Evolutionary conservation across 2,113 vertebrate species (phyloP).

Genomic region (Acinonyx jubatus): DNA sequence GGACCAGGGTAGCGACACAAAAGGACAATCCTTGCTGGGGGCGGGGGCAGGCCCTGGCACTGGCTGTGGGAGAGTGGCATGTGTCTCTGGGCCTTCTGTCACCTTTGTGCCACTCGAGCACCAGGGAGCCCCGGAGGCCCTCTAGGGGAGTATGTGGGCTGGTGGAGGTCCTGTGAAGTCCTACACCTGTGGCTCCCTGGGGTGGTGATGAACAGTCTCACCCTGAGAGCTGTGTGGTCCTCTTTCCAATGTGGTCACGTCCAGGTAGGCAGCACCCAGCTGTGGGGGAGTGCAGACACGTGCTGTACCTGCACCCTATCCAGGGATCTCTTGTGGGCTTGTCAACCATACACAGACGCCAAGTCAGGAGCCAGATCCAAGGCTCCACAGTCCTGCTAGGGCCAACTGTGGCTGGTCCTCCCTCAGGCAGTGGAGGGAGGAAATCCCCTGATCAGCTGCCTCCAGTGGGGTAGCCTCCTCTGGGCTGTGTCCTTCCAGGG

Average conservation of each 20-base stretch:
- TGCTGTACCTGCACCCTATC: not conserved
- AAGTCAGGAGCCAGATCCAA: not conserved
- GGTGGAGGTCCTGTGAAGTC: no score
- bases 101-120: not conserved
- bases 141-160: accelerated
- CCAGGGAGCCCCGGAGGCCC: not conserved
- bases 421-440: not conserved
- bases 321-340: not conserved
- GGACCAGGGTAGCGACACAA: no score
- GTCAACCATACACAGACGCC: not conserved
- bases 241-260: not conserved
- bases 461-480: not conserved
- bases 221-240: not conserved
- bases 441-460: not conserved
- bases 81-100: not conserved
- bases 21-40: not conserved
- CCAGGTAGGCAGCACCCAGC: not conserved
- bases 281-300: not conserved
- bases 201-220: not conserved
- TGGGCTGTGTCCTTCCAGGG: not conserved
- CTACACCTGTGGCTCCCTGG: not conserved
- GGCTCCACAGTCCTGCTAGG: not conserved
- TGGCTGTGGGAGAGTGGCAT: not conserved
- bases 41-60: not conserved
- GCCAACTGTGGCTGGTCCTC: not conserved